These are phyloP conservation scores for Parnassius apollo DNA, from an alignment of 2,888 invertebrate species.

Conservation along the genomic window DNA sequence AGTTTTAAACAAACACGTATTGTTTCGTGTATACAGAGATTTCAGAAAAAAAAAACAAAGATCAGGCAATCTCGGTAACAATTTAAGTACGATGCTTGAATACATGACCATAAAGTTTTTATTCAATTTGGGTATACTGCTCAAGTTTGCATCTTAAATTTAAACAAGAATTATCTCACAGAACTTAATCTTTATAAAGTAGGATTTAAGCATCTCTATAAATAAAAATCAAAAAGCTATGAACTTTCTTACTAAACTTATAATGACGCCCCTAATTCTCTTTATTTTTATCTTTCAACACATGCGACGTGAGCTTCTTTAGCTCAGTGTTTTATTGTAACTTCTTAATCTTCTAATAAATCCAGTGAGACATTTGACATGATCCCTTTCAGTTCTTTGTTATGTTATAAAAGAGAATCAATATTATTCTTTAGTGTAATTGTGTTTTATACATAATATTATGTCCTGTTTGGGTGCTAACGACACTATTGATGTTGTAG, in stretches of 20 bases:
- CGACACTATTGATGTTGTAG: slow-evolving; percentile 11
- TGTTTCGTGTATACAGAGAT: not conserved
- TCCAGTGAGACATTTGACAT: slow-evolving; percentile 38
- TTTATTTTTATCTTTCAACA: slow-evolving; percentile 59
- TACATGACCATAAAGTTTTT: slow-evolving; percentile 2
- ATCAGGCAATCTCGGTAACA: not conserved
- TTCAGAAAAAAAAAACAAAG: not conserved
- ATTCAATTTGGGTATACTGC: slow-evolving; percentile 3
- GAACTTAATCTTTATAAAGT: slow-evolving; percentile 21
- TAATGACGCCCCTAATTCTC: slow-evolving; percentile 28
- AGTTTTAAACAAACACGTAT: slow-evolving; percentile 10
- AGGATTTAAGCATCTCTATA: slow-evolving; percentile 23
- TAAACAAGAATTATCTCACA: slow-evolving; percentile 16
- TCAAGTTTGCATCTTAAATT: slow-evolving; percentile 6
- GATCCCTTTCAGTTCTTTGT: slow-evolving; percentile 42
- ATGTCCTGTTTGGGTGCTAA: slow-evolving; percentile 14
- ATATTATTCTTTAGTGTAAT: slow-evolving; percentile 24
- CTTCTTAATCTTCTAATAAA: slow-evolving; percentile 62
- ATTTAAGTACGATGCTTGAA: not conserved
- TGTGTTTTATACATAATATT: slow-evolving; percentile 20
- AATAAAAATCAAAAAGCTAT: slow-evolving; percentile 28
- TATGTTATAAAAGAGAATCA: slow-evolving; percentile 27
- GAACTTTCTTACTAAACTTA: slow-evolving; percentile 23
- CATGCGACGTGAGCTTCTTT: slow-evolving; percentile 56
- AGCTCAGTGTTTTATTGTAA: slow-evolving; percentile 57